Evolutionary conservation across 92 coral and sea anemone genomes (phyloP).

Genomic region (Nematostella vectensis): DNA sequence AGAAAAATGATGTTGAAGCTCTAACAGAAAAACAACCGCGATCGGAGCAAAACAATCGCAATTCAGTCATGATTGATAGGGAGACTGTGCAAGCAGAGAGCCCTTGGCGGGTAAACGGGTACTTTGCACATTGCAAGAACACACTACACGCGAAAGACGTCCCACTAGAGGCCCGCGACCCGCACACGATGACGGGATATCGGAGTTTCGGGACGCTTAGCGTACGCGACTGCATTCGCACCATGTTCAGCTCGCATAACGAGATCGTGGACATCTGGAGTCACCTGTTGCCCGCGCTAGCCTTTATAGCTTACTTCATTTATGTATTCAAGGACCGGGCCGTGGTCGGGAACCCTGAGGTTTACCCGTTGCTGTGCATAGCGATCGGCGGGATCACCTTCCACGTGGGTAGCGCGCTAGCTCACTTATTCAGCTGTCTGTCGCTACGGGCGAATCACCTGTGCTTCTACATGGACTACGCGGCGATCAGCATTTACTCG

Average conservation of each 20-base stretch:
- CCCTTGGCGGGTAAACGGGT: no score
- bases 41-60: no score
- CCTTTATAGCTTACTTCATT: slow-evolving; percentile 36
- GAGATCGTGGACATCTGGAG: slow-evolving; percentile 91
- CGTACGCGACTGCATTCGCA: slow-evolving; percentile 43
- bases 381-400: slow-evolving; percentile 52
- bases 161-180: neutral
- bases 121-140: no score
- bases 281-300: slow-evolving; percentile 54
- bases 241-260: slow-evolving; percentile 60
- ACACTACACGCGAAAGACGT: no score
- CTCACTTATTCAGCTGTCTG: slow-evolving; percentile 85
- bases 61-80: no score
- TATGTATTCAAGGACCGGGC: slow-evolving; percentile 28
- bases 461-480: slow-evolving; percentile 91
- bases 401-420: slow-evolving; percentile 66
- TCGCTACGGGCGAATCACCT: slow-evolving; percentile 64
- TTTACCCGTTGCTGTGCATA: slow-evolving; percentile 75
- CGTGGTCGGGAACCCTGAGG: slow-evolving; percentile 44
- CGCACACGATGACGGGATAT: neutral
- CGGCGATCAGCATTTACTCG: slow-evolving; percentile 66
- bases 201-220: neutral
- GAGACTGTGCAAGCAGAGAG: no score
- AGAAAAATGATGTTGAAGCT: no score
- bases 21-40: no score